Evolutionary conservation across 2,113 vertebrate genomes (phyloP), one percentile per base, ranked within the genome.

Genomic region (Melanotaenia duboulayi): DNA sequence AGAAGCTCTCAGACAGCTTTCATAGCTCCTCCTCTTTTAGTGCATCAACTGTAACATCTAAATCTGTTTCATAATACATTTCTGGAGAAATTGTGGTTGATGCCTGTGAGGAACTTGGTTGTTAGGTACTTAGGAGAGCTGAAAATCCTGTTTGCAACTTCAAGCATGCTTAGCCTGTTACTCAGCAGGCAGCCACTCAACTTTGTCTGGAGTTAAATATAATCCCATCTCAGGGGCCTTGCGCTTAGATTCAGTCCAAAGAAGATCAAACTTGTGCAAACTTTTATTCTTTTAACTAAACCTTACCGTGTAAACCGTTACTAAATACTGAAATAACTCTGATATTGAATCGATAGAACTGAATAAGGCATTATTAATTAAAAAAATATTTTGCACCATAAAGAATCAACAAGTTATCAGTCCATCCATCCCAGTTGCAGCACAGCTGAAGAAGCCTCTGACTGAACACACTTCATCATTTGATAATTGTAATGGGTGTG

Each of bases 121-220:
- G 22, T 51, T 52, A 1, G 23, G 56, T 17, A 61, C 35, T 49
- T 52, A 49, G 51, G 49, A 54, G 69, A 72, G 39, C 40, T 62
- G 40, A 42, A 42, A 42, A 42, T 42, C 40, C 14, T 13, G 40
- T 71, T 58, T 54, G 58, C 66, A 73, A 19, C 67, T 74, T 24
- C 46, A 50, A 40, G 63, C 22, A 66, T 55, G 35, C 37, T 80
- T 60, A 73, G 60, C 42, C 44, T 46, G 23, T 60, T 12, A 14
- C 70, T 68, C 63, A 58, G 74, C n/a, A 42, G 80, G 65, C 20
- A 71, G 46, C 71, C 66, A 77, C 72, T 79, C 57, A 83, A 71
- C 64, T 23, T 25, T 62, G 69, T 75, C 81, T 75, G 56, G 61
- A 63, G 37, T 78, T 76, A 76, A 59, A 52, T 62, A 57, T 64